A percentile compares a stretch with the other conserved stretches of the same genome.
These are phyloP conservation scores for Aphaenogaster floridana DNA, from an alignment of 1,140 invertebrate genomes.

Conservation along the genomic window DNA sequence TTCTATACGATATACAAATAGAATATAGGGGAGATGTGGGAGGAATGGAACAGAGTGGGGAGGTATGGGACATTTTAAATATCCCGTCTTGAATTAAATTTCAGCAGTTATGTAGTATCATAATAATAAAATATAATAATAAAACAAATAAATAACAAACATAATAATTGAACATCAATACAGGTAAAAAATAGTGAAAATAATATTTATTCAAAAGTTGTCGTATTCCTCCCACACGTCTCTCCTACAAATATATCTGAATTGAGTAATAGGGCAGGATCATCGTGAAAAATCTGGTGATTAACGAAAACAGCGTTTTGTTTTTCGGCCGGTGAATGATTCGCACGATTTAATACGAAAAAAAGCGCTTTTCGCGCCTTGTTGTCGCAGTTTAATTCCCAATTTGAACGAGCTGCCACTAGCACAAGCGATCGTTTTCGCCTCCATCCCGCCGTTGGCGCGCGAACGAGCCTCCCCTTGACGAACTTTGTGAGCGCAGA, in stretches of 20 bases:
- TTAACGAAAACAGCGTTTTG: not conserved
- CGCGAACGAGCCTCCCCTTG: constrained; percentile 60
- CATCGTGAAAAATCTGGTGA: not conserved
- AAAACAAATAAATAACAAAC: too few relatives aligned
- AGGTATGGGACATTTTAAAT: too few relatives aligned
- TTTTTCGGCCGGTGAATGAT: not conserved
- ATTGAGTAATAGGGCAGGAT: not conserved
- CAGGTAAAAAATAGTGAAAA: too few relatives aligned
- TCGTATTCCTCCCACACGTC: too few relatives aligned
- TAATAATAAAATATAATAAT: too few relatives aligned
- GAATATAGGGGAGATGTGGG: not conserved
- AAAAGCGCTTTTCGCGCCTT: constrained; percentile 71
- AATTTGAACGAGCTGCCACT: constrained; percentile 76
- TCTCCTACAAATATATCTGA: not conserved
- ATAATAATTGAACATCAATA: too few relatives aligned
- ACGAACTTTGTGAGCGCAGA: constrained; percentile 76
- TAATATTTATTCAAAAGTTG: too few relatives aligned
- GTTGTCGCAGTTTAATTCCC: constrained; percentile 74
- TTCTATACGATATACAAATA: not conserved
- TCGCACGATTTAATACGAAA: constrained; percentile 56
- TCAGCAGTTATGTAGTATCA: too few relatives aligned
- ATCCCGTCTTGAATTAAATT: too few relatives aligned
- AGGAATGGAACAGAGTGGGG: too few relatives aligned
- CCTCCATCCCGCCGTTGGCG: constrained; percentile 52
- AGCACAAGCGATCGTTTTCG: constrained; percentile 74